A percentile compares a stretch with the other conserved stretches of the same genome.
These are phyloP conservation scores for Scotopteryx bipunctaria DNA, from an alignment of 2,888 invertebrate species.

Conservation along the genomic window DNA sequence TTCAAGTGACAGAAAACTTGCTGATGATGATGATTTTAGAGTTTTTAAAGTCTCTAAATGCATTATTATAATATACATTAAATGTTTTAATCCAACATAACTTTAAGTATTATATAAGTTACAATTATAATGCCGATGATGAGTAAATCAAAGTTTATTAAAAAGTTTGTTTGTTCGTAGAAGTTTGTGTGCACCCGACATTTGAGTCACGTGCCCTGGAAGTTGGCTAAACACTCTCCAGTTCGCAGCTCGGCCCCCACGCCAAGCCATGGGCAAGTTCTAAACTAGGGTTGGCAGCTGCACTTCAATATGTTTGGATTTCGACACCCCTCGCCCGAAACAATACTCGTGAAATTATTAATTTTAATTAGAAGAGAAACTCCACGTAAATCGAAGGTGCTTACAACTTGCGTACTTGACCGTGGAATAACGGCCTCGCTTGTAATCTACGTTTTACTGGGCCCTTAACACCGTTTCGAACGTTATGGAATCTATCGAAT, in stretches of 20 bases:
- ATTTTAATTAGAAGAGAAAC: constrained; percentile 38
- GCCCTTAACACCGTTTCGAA: neutral
- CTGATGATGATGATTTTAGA: neutral
- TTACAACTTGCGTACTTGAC: constrained; percentile 33
- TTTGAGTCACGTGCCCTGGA: no score
- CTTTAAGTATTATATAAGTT: no score
- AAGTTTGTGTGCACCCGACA: no score
- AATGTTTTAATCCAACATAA: no score
- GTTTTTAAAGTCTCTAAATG: no score
- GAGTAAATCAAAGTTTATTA: no score
- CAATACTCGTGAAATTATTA: constrained; percentile 46
- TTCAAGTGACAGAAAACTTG: constrained; percentile 22
- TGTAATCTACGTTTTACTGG: neutral
- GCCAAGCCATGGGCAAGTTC: constrained; percentile 47
- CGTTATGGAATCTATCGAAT: no score
- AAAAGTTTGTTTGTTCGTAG: no score
- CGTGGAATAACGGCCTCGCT: constrained; percentile 3
- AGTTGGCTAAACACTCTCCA: no score
- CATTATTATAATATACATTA: no score
- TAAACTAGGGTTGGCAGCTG: constrained; percentile 56
- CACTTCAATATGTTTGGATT: constrained; percentile 59
- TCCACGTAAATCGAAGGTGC: constrained; percentile 34
- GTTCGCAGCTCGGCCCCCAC: constrained; percentile 35
- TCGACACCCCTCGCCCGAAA: constrained; percentile 41
- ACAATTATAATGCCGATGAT: no score